Base-by-base conservation (phyloP, 2,797 vertebrate genomes). In the Chaunax sp. region DNA sequence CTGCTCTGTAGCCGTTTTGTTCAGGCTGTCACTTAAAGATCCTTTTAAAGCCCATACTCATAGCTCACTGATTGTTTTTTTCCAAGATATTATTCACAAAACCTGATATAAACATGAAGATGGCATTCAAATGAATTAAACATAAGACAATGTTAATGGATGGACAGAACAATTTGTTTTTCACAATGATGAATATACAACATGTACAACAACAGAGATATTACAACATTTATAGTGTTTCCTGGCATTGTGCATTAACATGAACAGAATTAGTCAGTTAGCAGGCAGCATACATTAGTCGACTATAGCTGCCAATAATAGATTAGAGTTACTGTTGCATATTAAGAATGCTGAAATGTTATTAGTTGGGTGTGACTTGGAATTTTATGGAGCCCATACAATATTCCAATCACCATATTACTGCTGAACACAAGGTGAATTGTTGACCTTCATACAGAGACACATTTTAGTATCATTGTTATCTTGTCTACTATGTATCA, bases 181-280 rank as follows among this genome's bases (percentile, higher is more conserved):
- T 19, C 14, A n/a, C 43, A 19, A 62, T 64, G 28, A n/a, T n/a
- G n/a, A n/a, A n/a, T 30, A 30, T 5, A 9, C 2, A 30, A 5
- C 9, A 53, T 68, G 37, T 18, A 61, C 4, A 22, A 51, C 44
- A 35, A 46, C 19, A 66, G 15, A 20, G 10, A 64, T 43, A 54
- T 70, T 45, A 56, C 33, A 79, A 67, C 28, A 52, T 55, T 68
- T 58, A 50, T 43, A 55, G 28, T 69, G 5, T 50, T 71, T 54
- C 35, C 30, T 41, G 43, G 56, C 37, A 44, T 74, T 55, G 57
- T 33, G 37, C 57, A 69, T 65, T 61, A 47, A 59, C 72, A 64
- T 56, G 35, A 72, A 37, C 62, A 11, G 43, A 67, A 57, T 75
- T 44, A 67, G 64, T 70, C 26, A 61, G 51, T 65, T 19, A 51